These are phyloP conservation scores for Plutella xylostella DNA, from an alignment of 2,888 invertebrate genomes.

Conservation along the genomic window DNA sequence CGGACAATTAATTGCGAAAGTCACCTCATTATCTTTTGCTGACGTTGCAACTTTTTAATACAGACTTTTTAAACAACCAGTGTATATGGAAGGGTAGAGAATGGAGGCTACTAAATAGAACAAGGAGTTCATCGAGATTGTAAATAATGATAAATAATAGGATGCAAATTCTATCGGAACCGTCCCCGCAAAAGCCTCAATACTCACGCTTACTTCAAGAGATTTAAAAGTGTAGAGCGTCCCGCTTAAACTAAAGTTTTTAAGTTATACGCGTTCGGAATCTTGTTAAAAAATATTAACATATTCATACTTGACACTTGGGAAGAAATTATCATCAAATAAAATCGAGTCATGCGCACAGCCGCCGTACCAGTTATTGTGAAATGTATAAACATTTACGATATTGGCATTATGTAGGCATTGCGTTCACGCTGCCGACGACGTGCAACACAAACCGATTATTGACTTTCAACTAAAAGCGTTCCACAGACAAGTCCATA, in stretches of 20 bases:
- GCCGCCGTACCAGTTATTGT: not conserved
- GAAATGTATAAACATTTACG: not conserved
- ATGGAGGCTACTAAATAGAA: not conserved
- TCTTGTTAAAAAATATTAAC: not conserved
- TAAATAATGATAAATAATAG: too few species aligned
- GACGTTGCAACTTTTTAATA: conserved; percentile 16
- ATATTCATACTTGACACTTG: not conserved
- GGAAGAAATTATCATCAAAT: not conserved
- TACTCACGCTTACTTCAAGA: not conserved
- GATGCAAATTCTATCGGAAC: not conserved
- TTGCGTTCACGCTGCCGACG: too few species aligned
- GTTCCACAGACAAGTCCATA: too few species aligned
- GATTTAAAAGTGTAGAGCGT: conserved; percentile 2
- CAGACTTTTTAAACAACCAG: conserved; percentile 11
- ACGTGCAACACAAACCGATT: too few species aligned
- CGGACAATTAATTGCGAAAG: conserved; percentile 54
- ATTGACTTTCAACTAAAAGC: too few species aligned
- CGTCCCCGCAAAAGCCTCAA: not conserved
- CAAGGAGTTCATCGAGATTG: not conserved
- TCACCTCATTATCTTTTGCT: conserved; percentile 21
- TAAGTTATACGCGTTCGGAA: not conserved
- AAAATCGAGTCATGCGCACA: not conserved
- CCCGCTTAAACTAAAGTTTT: conserved; percentile 2
- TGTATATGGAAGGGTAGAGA: too few species aligned
- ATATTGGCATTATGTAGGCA: too few species aligned